phyloP scores from a whole-genome alignment of 2,888 invertebrate genomes.

The Hyalella azteca region DNA sequence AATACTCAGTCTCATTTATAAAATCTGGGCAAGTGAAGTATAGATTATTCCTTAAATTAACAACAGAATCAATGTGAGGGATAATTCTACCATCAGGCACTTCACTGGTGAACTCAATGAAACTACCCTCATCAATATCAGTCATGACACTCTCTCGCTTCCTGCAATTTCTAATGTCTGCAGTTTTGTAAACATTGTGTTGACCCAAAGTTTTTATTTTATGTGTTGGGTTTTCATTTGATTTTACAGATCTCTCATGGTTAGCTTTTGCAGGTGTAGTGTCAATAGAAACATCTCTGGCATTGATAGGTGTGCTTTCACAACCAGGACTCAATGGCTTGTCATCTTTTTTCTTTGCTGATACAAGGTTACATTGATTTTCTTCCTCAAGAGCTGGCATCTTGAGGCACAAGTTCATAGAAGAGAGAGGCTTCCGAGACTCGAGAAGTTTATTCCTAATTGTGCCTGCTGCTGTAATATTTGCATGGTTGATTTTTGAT shows the following conservation, averaged over 20 bases:
- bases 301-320: not conserved
- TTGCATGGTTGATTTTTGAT: too few species aligned
- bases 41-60: not conserved
- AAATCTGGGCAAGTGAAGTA: slow-evolving; percentile 49
- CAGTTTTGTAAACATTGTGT: not conserved
- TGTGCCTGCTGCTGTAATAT: too few species aligned
- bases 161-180: not conserved
- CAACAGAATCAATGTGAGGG: not conserved
- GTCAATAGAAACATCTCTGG: not conserved
- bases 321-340: not conserved
- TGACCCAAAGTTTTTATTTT: not conserved
- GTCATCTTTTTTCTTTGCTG: not conserved
- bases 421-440: too few species aligned
- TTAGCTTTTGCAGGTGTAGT: not conserved
- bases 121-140: slow-evolving; percentile 57
- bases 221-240: not conserved
- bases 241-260: not conserved
- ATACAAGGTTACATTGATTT: not conserved
- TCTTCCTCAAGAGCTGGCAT: too few species aligned
- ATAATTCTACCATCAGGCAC: slow-evolving; percentile 26
- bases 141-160: slow-evolving; percentile 51
- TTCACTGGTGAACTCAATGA: slow-evolving; percentile 50
- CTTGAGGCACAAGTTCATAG: too few species aligned
- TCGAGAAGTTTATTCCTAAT: too few species aligned
- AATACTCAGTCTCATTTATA: slow-evolving; percentile 52